Conservation (phyloP, 2,113 vertebrate species). For the Megaceryle maxima region DNA sequence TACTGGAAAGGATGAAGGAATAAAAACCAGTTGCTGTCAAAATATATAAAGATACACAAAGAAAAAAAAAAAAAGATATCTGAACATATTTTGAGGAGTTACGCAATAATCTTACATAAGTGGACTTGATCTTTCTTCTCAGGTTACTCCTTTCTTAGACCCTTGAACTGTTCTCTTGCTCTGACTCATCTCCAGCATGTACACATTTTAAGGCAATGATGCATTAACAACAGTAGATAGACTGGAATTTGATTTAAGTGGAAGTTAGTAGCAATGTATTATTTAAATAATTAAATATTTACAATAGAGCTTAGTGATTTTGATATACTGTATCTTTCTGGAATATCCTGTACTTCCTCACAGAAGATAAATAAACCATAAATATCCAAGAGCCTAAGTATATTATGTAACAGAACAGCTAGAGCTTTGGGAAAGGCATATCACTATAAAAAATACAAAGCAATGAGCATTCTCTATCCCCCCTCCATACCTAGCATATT, state of each 20-base stretch:
- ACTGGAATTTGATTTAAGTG: slow-evolving; percentile 1
- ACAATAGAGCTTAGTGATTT: neutral
- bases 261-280: slow-evolving; percentile 38
- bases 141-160: slow-evolving; percentile 43
- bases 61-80: neutral
- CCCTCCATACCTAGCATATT: neutral
- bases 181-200: slow-evolving; percentile 24
- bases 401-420: slow-evolving; percentile 32
- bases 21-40: slow-evolving; percentile 14
- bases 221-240: neutral
- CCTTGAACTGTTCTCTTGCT: neutral
- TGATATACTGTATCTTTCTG: neutral
- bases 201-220: slow-evolving; percentile 24
- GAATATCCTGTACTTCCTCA: slow-evolving; percentile 13
- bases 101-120: slow-evolving; percentile 54
- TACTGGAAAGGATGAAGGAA: neutral
- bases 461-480: neutral
- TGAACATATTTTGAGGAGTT: slow-evolving; percentile 39
- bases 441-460: neutral
- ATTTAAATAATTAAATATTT: slow-evolving; percentile 61
- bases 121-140: slow-evolving; percentile 29
- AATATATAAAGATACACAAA: neutral
- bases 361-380: slow-evolving; percentile 30
- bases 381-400: neutral
- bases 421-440: neutral